These are phyloP conservation scores for Lissonota sp. DNA, from an alignment of 2,888 invertebrate species.

Conservation along the genomic window DNA sequence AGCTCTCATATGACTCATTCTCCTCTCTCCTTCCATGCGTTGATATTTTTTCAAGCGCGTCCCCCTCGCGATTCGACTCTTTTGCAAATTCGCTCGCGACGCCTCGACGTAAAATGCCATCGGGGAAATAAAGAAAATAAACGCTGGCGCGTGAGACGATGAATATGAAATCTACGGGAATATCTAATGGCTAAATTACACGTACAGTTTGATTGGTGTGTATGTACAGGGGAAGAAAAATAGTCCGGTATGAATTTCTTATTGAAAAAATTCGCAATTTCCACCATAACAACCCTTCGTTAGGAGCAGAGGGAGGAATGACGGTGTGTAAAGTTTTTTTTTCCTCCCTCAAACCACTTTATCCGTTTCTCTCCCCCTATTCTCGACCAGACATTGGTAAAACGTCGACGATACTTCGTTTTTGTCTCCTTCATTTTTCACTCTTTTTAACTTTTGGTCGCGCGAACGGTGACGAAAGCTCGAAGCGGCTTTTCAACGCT, in stretches of 20 bases:
- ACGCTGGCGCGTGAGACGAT: conserved; percentile 52
- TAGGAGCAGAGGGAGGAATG: neutral
- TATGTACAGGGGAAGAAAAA: conserved; percentile 1
- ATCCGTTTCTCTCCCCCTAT: conserved; percentile 19
- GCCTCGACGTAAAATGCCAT: conserved; percentile 27
- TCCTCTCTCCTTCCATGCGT: conserved; percentile 37
- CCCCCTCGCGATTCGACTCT: conserved; percentile 39
- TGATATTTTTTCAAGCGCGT: conserved; percentile 69
- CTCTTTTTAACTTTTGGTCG: conserved; percentile 34
- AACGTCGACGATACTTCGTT: conserved; percentile 39
- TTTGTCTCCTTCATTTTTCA: conserved; percentile 29
- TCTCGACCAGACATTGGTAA: conserved; percentile 30
- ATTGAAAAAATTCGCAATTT: conserved; percentile 2
- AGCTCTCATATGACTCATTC: conserved; percentile 44
- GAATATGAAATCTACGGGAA: conserved; percentile 54
- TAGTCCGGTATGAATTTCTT: conserved; percentile 22
- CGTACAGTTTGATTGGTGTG: neutral
- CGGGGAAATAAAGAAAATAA: conserved; percentile 74
- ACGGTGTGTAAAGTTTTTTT: conserved; percentile 31
- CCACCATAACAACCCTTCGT: neutral
- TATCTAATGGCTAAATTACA: conserved; percentile 57
- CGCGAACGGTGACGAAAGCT: conserved; percentile 67
- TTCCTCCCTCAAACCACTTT: conserved; percentile 19
- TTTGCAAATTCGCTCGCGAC: conserved; percentile 42
- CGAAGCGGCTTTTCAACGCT: conserved; percentile 51